Conservation (phyloP, 1,140 invertebrate species). For the Trissolcus basalis region DNA sequence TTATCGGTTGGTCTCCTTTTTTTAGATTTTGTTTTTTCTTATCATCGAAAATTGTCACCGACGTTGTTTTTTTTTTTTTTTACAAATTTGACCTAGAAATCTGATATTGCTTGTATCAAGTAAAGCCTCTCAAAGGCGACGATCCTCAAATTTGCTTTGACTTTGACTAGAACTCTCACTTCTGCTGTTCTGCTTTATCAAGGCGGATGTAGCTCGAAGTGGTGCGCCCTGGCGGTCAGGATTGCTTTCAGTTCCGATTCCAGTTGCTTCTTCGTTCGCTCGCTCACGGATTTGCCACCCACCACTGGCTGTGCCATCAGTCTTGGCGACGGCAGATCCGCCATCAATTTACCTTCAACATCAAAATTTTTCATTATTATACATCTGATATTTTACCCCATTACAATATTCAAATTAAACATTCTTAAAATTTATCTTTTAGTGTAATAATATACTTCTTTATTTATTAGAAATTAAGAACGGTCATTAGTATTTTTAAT, state of each 20-base stretch:
- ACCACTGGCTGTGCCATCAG: constrained; percentile 69
- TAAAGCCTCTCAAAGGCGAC: constrained; percentile 76
- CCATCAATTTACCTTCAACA: constrained; percentile 56
- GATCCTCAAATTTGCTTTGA: constrained; percentile 62
- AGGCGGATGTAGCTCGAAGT: constrained; percentile 74
- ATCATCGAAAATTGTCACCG: constrained; percentile 49
- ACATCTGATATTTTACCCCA: too few species aligned
- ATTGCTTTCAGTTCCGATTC: constrained; percentile 75
- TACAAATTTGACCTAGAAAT: constrained; percentile 76
- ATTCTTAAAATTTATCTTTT: too few species aligned
- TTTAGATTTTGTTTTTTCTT: constrained; percentile 7
- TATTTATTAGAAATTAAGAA: too few species aligned
- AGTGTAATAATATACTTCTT: too few species aligned
- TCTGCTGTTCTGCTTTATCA: constrained; percentile 62
- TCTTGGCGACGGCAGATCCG: constrained; percentile 66
- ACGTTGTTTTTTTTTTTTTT: too few species aligned
- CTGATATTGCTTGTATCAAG: constrained; percentile 76
- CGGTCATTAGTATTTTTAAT: too few species aligned
- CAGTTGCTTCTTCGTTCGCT: constrained; percentile 73
- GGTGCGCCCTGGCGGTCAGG: constrained; percentile 73
- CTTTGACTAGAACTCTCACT: constrained; percentile 59
- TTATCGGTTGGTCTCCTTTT: constrained; percentile 2
- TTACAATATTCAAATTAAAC: too few species aligned
- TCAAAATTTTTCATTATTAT: constrained; percentile 20
- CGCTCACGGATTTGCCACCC: constrained; percentile 69